phyloP scores from a whole-genome alignment of 23 tunicate genomes.

The Ciona savignyi region DNA sequence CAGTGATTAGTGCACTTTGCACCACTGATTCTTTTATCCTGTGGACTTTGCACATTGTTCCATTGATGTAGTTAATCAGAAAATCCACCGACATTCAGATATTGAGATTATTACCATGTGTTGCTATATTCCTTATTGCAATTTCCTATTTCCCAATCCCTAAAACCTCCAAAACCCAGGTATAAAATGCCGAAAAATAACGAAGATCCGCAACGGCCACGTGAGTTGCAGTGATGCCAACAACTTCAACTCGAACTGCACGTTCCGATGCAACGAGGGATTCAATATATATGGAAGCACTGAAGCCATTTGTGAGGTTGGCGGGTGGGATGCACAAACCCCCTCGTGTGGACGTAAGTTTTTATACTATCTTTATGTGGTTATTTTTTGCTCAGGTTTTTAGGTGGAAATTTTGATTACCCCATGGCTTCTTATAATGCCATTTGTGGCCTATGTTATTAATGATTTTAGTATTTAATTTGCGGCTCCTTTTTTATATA shows the following conservation, averaged over 20 bases:
- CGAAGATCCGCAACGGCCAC: slow-evolving; percentile 11
- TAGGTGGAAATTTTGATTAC: background rate
- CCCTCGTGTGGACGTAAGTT: slow-evolving; percentile 77
- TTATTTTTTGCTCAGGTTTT: background rate
- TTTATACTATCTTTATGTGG: background rate
- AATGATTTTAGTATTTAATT: background rate
- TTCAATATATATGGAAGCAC: slow-evolving; percentile 59
- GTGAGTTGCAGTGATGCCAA: slow-evolving; percentile 32
- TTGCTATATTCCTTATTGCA: no score
- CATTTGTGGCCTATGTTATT: background rate
- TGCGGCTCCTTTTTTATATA: no score
- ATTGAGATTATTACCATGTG: no score
- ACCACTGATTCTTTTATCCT: no score
- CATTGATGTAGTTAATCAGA: no score
- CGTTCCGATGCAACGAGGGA: slow-evolving; percentile 48
- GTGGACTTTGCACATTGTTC: no score
- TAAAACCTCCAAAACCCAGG: no score
- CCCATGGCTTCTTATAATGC: background rate
- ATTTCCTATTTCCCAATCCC: no score
- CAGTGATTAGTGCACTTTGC: no score
- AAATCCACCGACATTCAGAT: no score
- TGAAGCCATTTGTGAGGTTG: slow-evolving; percentile 35
- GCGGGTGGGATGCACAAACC: slow-evolving; percentile 66
- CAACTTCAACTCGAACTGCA: slow-evolving; percentile 62
- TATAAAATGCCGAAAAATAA: slow-evolving; percentile 41